phyloP scores from a whole-genome alignment of 2,888 invertebrate genomes.

The Platycheirus albimanus region DNA sequence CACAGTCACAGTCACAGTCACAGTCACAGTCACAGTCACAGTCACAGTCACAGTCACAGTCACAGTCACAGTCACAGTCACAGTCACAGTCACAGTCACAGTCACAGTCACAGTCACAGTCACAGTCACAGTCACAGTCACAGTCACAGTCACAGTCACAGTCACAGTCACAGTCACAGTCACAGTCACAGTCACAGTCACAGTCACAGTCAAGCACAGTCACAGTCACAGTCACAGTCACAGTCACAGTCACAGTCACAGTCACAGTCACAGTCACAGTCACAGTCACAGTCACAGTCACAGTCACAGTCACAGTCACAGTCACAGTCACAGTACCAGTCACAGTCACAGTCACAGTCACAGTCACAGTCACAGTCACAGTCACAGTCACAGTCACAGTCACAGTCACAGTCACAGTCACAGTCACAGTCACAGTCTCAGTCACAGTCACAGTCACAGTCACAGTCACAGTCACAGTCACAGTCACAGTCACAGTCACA shows the following conservation, averaged over 20 bases:
- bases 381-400: slow-evolving; percentile 6
- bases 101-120: slow-evolving; percentile 4
- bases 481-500: slow-evolving; percentile 4
- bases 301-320: slow-evolving; percentile 6
- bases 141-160: slow-evolving; percentile 4
- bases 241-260: slow-evolving; percentile 6
- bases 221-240: slow-evolving; percentile 3
- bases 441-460: slow-evolving; percentile 5
- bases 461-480: neutral
- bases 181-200: slow-evolving; percentile 1
- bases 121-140: slow-evolving; percentile 2
- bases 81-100: slow-evolving; percentile 4
- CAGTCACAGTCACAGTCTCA: slow-evolving; percentile 5
- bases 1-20: slow-evolving; percentile 3
- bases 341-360: slow-evolving; percentile 4
- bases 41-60: slow-evolving; percentile 6
- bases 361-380: slow-evolving; percentile 6
- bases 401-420: slow-evolving; percentile 1
- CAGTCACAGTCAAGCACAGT: slow-evolving; percentile 4
- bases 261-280: slow-evolving; percentile 6
- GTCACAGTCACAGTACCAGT: too few species aligned
- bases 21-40: slow-evolving; percentile 6
- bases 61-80: slow-evolving; percentile 2
- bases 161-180: slow-evolving; percentile 4
- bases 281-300: slow-evolving; percentile 3